Evolutionary conservation across 2,888 invertebrate genomes (phyloP), one percentile per base, ranked within the genome.

Genomic region (Brenthis ino): DNA sequence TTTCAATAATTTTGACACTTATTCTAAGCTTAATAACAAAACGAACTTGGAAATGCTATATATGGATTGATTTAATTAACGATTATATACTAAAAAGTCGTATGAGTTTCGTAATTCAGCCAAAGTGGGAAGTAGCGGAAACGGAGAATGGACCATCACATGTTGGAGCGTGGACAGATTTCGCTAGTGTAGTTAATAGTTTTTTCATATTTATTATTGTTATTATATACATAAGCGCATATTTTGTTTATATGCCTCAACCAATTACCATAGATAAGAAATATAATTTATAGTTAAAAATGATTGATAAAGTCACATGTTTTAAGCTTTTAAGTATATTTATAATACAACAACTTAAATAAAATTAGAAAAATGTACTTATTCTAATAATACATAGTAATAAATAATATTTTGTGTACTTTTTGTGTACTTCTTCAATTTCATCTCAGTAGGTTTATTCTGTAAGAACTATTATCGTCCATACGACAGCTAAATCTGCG

Each of bases 111-210:
- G 53, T 82, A 0, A 72, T 84, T 60, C 76, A 77, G 56, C 79
- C 81, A 3, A 75, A 71, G 55, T 83, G 82, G 82, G 56, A 76
- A 43, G 24, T 68, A 14, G 28, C 24, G 60, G 54, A 60, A 28
- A 65, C 61, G 48, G 58, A 71, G 12, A 43, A 67, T 58, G 71
- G 68, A 12, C 69, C 68, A 53, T 11, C 12, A 16, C 24, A 12
- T 2, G 68, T 50, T 14, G 70, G 75, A 57, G 72, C 74, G 47
- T 85, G 85, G 83, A 76, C 64, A 0, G 76, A 80, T 68, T 82
- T 85, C 48, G 77, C 78, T 0, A 80, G 78, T 70, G 72, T 81
- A 28, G 14, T 81, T 0, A 84, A 84, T 64, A 74, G 74, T 72
- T 57, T 77, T 33, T 57, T 53, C n/a, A 6, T 65, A 13, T 66